Evolutionary conservation across 2,113 vertebrate species (phyloP), one percentile per base, ranked within the genome.

Genomic region (Osmerus mordax): DNA sequence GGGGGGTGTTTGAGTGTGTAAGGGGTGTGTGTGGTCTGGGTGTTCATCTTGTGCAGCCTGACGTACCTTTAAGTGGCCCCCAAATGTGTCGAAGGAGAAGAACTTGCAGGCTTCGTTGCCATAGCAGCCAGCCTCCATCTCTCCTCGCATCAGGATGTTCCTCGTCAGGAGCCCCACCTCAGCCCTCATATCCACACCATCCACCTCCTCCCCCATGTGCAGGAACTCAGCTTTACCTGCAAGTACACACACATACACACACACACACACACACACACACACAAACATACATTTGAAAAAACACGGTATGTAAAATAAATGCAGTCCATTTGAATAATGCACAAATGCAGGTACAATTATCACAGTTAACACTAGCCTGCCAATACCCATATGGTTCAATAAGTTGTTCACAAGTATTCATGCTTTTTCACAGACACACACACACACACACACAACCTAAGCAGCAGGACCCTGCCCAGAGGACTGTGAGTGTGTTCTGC

Each of bases 41-140:
- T 14, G 16, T 12, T 54, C 23, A 23, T 23, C 23, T 23, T 23
- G 52, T 4, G 16, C 23, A 62, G 12, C 29, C 12, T 18, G 15
- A n/a, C 47, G 25, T 91, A 99, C 97, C 96, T 99, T 99, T 68
- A 99, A 79, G 76, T 99, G 97, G 60, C 96, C 97, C 1, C 97
- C 97, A 2, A 99, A 99, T 12, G 97, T 98, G 81, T 99, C 97
- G 0, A 99, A 99, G 82, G 90, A 78, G 32, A 98, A 99, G 92
- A 98, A 99, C 84, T 88, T 91, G 91, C 97, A 99, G 67, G 95
- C 71, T 63, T 96, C 90, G 9, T 81, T 92, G 80, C 83, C 89
- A 21, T 99, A 98, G 87, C 97, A 99, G 11, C 3, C 2, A 0
- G 74, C 72, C 81, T 97, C 92, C 93, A 94, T 92, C 89, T 96